Evolutionary conservation across 2,888 invertebrate species (phyloP), one percentile per base, ranked within the genome.

Genomic region (Lasioglossum lativentre): DNA sequence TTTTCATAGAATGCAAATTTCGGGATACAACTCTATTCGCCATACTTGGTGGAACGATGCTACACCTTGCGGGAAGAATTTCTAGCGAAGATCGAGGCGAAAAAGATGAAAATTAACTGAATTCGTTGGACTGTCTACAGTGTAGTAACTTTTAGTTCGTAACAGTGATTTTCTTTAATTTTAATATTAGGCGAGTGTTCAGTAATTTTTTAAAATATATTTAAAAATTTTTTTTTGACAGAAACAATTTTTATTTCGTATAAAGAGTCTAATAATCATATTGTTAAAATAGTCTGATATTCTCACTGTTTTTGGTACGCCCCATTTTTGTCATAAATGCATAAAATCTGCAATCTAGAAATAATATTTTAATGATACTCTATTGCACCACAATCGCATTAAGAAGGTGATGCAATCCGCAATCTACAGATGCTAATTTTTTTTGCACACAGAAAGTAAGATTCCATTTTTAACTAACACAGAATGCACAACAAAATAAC

Each of bases 1-100:
- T 56, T 56, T 56, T 56, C 56, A 56, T 56, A n/a, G n/a, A n/a
- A 56, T 56, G n/a, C 56, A 56, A 56, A 56, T 56, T 56, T 56
- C 12, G 56, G n/a, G n/a, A 56, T n/a, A n/a, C n/a, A 4, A n/a
- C 1, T n/a, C n/a, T n/a, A 10, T n/a, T 10, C 56, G 56, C 1
- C 10, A 4, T 56, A n/a, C 56, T 56, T 8, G 56, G n/a, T 10
- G n/a, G 56, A 10, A 56, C 56, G 56, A 56, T 56, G 56, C 4
- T 56, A 10, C n/a, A 10, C 10, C 10, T 56, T 10, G n/a, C 56
- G 56, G 56, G 12, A 56, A 56, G 23, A 56, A 8, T 56, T 56
- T 56, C n/a, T 23, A 4, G 12, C 12, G 3, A n/a, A 56, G 56
- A 56, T 12, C 56, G 0, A 10, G 56, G 56, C 10, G n/a, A 56